Base-by-base conservation (phyloP, 2,113 vertebrate genomes). In the Picathartes gymnocephalus region DNA sequence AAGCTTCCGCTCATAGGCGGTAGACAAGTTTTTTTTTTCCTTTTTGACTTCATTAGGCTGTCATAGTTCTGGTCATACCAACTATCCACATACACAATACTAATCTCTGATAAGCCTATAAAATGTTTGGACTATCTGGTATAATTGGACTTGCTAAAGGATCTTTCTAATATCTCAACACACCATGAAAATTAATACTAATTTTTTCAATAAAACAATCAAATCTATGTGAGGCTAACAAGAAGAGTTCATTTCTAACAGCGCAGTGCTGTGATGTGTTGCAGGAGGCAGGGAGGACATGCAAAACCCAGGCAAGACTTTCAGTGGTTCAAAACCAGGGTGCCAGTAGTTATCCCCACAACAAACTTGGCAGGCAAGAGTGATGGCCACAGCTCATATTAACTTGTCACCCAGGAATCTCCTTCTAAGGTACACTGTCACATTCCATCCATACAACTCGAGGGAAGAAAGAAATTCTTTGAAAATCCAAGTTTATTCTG, bases 211-310 rank as follows among this genome's bases (percentile, higher is more conserved):
- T 50, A 40, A n/a, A 92, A 47, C 28, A 45, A 39, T 53, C n/a
- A 85, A 73, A 81, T 40, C 25, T 53, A 78, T 0, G 1, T 76
- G 28, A 27, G 15, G 37, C 28, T 56, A 64, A 60, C 4, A 54
- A 86, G 24, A 53, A 64, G 20, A 50, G 25, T 37, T 50, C 0
- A 16, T 33, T 84, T 56, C 18, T n/a, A 47, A 21, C 21, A 51
- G 37, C 23, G 10, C 20, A 17, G 47, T 53, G n/a, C 22, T n/a
- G 25, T 18, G 18, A n/a, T n/a, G 18, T 30, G 14, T 45, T 71
- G 31, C 53, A 73, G 58, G 20, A 70, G 51, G 19, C 27, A 24
- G n/a, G 0, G 11, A 11, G 6, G 12, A 79, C 1, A 0, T 62
- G 70, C 51, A 61, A 93, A 92, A 57, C 10, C 2, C 20, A 72